Conservation (phyloP, 2,888 invertebrate genomes). For the Beris chalybata region DNA sequence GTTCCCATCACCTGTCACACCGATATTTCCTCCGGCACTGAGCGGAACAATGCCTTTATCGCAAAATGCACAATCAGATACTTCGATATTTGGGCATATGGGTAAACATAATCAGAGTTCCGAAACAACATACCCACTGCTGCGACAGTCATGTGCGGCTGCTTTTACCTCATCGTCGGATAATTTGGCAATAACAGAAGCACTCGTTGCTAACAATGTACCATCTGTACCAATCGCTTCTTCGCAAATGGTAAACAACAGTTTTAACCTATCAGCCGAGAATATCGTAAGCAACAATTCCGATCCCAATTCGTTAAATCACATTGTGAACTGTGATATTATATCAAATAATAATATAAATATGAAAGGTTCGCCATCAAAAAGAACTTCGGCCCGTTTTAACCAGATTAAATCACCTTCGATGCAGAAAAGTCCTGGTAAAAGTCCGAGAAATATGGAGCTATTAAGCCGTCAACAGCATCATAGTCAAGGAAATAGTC, state of each 20-base stretch:
- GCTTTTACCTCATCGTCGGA: constrained; percentile 82
- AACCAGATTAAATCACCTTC: constrained; percentile 63
- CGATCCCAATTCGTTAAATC: constrained; percentile 42
- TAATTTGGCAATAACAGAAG: constrained; percentile 78
- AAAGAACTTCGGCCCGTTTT: constrained; percentile 47
- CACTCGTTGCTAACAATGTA: constrained; percentile 70
- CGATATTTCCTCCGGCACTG: constrained; percentile 47
- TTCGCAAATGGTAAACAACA: constrained; percentile 42
- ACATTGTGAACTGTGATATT: constrained; percentile 38
- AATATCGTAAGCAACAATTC: constrained; percentile 30
- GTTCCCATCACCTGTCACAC: constrained; percentile 65
- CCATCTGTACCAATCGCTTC: constrained; percentile 48
- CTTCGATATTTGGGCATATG: constrained; percentile 29
- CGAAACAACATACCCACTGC: constrained; percentile 26
- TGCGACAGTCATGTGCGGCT: constrained; percentile 57
- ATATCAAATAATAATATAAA: constrained; percentile 43
- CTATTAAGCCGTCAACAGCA: constrained; percentile 45
- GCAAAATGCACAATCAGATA: constrained; percentile 30
- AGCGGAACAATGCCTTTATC: constrained; percentile 31
- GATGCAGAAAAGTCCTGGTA: constrained; percentile 66
- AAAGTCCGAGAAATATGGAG: constrained; percentile 68
- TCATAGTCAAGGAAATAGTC: constrained; percentile 46
- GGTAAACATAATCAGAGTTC: constrained; percentile 12
- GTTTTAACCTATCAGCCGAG: constrained; percentile 27
- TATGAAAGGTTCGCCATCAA: constrained; percentile 49